Evolutionary conservation across 37 sponge, comb jelly and placozoan species (phyloP).

Genomic region (Beroe ovata): DNA sequence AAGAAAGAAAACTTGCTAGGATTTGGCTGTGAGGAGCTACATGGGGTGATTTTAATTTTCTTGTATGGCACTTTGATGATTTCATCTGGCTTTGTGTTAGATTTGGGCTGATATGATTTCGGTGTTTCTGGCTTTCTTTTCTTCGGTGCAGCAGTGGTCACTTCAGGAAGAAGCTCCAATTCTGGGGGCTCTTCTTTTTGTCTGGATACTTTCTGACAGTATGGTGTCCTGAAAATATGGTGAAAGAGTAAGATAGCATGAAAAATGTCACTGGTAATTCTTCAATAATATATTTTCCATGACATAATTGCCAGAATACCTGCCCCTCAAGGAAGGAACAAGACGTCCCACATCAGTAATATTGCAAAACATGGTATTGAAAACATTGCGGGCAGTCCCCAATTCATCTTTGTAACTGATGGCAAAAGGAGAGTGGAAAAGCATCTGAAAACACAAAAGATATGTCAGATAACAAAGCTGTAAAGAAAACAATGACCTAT

Average conservation of each 20-base stretch:
- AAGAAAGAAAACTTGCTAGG: too few relatives aligned
- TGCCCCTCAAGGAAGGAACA: not conserved
- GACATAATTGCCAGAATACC: too few relatives aligned
- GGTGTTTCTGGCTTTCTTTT: too few relatives aligned
- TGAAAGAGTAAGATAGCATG: not conserved
- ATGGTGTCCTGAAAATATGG: not conserved
- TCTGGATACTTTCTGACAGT: not conserved
- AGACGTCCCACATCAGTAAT: not conserved
- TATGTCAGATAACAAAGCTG: too few relatives aligned
- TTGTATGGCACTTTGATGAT: too few relatives aligned
- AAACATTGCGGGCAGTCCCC: conserved; percentile 25
- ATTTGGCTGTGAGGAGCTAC: too few relatives aligned
- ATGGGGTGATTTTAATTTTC: too few relatives aligned
- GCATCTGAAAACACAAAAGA: too few relatives aligned
- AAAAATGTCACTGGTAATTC: not conserved
- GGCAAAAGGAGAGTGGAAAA: conserved; percentile 3
- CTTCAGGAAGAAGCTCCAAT: not conserved
- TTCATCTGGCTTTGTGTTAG: too few relatives aligned
- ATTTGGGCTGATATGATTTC: too few relatives aligned
- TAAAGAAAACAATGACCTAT: not conserved
- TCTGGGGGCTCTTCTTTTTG: not conserved
- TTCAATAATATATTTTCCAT: too few relatives aligned
- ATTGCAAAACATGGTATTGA: conserved; percentile 39
- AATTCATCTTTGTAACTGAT: not conserved
- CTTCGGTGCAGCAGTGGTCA: too few relatives aligned